A percentile compares a stretch with the other conserved stretches of the same genome.
Evolutionary conservation across 2,797 vertebrate genomes (phyloP).

Genomic region (Merluccius polli): DNA sequence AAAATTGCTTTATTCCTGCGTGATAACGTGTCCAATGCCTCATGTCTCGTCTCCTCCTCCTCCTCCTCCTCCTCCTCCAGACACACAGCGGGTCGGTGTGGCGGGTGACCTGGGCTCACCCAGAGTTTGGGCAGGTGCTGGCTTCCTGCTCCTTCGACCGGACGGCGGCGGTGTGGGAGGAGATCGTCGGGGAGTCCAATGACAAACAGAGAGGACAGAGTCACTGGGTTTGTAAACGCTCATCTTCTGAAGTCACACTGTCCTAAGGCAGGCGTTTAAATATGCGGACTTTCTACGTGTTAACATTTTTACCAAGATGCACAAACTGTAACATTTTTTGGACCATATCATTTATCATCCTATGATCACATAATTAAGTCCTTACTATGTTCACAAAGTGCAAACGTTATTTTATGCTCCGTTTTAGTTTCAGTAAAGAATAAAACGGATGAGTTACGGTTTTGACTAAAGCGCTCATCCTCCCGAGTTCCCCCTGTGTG

Average conservation of each 20-base stretch:
- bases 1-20: neutral
- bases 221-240: conserved; percentile 84
- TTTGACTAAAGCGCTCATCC: neutral
- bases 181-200: conserved; percentile 99
- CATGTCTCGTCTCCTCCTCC: no score
- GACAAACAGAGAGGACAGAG: conserved; percentile 96
- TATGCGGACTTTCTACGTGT: neutral
- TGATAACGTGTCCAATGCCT: neutral
- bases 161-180: conserved; percentile 98
- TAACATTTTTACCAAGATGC: no score
- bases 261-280: neutral
- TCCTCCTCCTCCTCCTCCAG: conserved; percentile 52
- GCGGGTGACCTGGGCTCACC: conserved; percentile 97
- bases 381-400: no score
- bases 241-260: neutral
- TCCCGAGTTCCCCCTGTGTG: neutral
- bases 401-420: no score
- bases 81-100: conserved; percentile 97
- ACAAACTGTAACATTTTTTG: no score
- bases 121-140: conserved; percentile 96
- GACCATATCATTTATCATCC: no score
- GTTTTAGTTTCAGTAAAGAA: no score
- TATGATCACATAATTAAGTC: no score
- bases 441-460: neutral
- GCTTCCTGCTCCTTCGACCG: conserved; percentile 96